These are phyloP conservation scores for Lycaena phlaeas DNA, from an alignment of 2,888 invertebrate genomes.

Conservation along the genomic window DNA sequence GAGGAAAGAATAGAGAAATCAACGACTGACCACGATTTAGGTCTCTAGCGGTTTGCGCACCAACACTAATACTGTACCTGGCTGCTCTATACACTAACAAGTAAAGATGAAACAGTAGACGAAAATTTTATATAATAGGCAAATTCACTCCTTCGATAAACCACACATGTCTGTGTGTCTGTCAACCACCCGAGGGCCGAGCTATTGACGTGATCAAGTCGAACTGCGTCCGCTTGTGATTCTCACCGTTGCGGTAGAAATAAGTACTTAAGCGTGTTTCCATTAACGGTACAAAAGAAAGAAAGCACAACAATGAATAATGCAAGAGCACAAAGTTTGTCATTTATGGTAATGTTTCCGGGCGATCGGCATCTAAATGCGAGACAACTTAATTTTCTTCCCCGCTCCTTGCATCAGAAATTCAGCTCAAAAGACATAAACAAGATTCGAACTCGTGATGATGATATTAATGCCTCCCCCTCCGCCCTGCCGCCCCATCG, in stretches of 20 bases:
- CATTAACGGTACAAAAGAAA: no score
- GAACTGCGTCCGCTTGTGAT: no score
- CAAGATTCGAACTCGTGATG: conserved; percentile 11
- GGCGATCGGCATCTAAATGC: conserved; percentile 4
- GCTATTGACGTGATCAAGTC: no score
- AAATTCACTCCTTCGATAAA: no score
- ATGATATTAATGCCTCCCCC: conserved; percentile 9
- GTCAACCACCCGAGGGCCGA: no score
- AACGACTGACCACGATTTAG: conserved; percentile 2
- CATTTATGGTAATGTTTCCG: conserved; percentile 2
- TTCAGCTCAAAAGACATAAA: conserved; percentile 6
- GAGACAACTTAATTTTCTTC: conserved; percentile 7
- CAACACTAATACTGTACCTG: neutral
- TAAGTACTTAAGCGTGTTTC: no score
- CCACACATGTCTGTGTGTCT: no score
- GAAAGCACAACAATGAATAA: neutral
- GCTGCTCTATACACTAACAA: no score
- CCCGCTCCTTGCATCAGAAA: conserved; percentile 7
- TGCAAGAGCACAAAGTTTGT: neutral
- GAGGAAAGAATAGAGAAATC: neutral
- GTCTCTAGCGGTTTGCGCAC: neutral
- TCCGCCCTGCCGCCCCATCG: neutral
- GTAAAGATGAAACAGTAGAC: no score
- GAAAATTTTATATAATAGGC: no score
- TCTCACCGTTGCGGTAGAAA: no score